Percentiles rank a stretch among this genome's conserved stretches.
Evolutionary conservation across 2,888 invertebrate species (phyloP).

Genomic region (Andrena dorsata): DNA sequence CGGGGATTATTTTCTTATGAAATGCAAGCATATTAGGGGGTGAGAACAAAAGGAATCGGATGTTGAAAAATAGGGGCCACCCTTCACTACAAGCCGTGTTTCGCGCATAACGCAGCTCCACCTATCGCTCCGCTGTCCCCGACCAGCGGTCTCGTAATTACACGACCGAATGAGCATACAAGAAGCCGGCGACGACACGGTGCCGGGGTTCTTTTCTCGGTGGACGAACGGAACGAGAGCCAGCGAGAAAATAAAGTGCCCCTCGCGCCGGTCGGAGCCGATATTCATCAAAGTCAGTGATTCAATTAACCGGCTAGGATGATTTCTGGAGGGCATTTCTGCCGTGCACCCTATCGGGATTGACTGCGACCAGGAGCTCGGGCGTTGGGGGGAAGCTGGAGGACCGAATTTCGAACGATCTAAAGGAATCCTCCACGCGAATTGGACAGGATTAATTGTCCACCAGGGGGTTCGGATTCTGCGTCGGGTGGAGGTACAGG

Average conservation of each 20-base stretch:
- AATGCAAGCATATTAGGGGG: too few species aligned
- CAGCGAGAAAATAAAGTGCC: constrained; percentile 69
- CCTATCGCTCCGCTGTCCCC: constrained; percentile 37
- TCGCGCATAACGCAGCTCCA: constrained; percentile 37
- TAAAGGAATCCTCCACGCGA: neutral
- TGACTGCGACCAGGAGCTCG: constrained; percentile 2
- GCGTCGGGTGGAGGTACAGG: neutral
- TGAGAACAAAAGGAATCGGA: too few species aligned
- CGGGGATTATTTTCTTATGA: too few species aligned
- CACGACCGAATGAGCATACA: constrained; percentile 67
- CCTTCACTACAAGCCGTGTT: constrained; percentile 23
- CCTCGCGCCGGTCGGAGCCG: constrained; percentile 59
- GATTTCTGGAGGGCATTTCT: constrained; percentile 65
- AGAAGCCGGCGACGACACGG: constrained; percentile 62
- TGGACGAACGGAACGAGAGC: neutral
- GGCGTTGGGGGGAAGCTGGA: constrained; percentile 37
- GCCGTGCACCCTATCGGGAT: constrained; percentile 30
- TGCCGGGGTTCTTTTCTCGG: constrained; percentile 37
- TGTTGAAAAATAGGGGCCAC: too few species aligned
- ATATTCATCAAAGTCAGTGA: constrained; percentile 79
- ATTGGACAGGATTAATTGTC: constrained; percentile 2
- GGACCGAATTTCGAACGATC: constrained; percentile 30
- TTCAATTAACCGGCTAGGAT: constrained; percentile 75
- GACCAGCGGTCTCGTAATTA: constrained; percentile 64
- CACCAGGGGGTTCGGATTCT: neutral